Evolutionary conservation across 2,888 invertebrate species (phyloP), one percentile per base, ranked within the genome.

Genomic region (Troilus luridus): DNA sequence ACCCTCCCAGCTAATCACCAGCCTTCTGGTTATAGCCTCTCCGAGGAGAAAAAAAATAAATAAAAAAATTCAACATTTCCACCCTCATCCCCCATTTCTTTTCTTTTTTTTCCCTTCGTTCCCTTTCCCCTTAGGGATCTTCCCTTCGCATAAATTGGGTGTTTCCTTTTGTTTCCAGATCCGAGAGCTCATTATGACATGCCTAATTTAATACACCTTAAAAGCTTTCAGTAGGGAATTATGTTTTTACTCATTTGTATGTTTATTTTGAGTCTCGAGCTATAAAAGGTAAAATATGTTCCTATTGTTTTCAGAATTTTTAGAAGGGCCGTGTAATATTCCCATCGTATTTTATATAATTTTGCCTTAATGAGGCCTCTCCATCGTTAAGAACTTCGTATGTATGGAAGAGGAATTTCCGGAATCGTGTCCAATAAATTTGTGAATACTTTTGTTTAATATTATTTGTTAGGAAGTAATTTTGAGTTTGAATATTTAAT

Each of bases 161-260:
- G 85, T 85, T 85, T 85, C 85, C 56, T 58, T 85, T 85, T 85
- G 85, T 85, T 85, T 85, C n/a, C 17, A 77, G 72, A 77, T 77
- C 72, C 56, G 85, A 85, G 85, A 58, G 85, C 85, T 85, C 85
- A 85, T 85, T 85, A 85, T 85, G 56, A 85, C 85, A 54, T 85
- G 85, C 56, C 85, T 85, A 85, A 85, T 85, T 85, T 85, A 85
- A 85, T 85, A 85, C 85, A 85, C 56, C 85, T 85, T 85, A 85
- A 85, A 85, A 85, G 85, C 56, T 85, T 85, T 58, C n/a, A 85
- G 85, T 56, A 14, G 85, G n/a, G n/a, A 85, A 56, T 85, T 85
- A 85, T 85, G 85, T 56, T 54, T 85, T 54, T 0, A 85, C 85
- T 85, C 56, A 85, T 85, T 77, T 17, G 17, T 77, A 77, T 77